Evolutionary conservation across 2,797 vertebrate genomes (phyloP), one percentile per base, ranked within the genome.

Genomic region (Eleutherodactylus coqui): DNA sequence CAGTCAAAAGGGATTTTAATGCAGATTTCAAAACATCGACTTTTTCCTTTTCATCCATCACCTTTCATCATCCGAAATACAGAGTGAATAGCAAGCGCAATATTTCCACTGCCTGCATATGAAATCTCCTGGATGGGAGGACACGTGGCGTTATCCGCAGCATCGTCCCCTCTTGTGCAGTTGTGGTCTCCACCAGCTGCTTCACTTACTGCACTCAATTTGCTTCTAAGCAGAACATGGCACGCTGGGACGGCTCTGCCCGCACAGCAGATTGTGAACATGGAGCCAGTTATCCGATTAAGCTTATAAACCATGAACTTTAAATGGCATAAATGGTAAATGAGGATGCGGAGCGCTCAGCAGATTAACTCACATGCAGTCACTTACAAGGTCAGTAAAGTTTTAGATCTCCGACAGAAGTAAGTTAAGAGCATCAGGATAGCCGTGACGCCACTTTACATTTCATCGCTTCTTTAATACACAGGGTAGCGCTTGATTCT

Each of bases 111-210:
- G 24, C 13, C 55, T 17, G 21, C 67, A 58, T 53, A 24, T 53
- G 29, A 58, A 27, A 41, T 60, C 27, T 58, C 6, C 19, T 41
- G 38, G 16, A 27, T 24, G 49, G 29, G 32, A 47, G 10, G 90
- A 89, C 32, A 88, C 78, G 27, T 70, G 1, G 0, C 55, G 88
- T 77, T 83, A 79, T 67, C 75, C 55, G 21, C 76, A 3, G 0
- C 64, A 89, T 84, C 83, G 81, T 47, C 75, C 64, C 90, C 88
- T 41, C 85, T 86, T 87, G 89, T 87, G 89, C 90, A 87, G 88
- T 82, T 79, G 73, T 88, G 88, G 89, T 89, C 86, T 87, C 89
- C 89, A 89, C 88, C 90, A 92, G 89, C 89, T 92, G 89, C 87
- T 89, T 79, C 84, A 87, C 87, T 90, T 89, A 79, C 87, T 85